Evolutionary conservation across 37 sponge, comb jelly and placozoan genomes (phyloP), one percentile per base, ranked within the genome.

Genomic region (Hormiphora californensis): DNA sequence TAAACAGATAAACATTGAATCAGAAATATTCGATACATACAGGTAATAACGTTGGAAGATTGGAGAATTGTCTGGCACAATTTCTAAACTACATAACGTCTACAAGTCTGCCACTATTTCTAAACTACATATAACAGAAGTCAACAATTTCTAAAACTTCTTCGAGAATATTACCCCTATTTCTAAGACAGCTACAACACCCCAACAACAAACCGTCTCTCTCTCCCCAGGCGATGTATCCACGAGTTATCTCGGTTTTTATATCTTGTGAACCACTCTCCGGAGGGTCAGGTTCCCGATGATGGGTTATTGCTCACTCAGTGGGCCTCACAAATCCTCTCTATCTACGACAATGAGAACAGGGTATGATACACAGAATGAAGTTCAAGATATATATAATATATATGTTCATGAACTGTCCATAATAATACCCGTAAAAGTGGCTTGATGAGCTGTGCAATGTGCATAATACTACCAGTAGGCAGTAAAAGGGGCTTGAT

Each of bases 161-260:
- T 12, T 46, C 12, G 51, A 46, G 51, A 46, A 15, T 12, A 15
- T 46, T 17, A n/a, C n/a, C n/a, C n/a, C n/a, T n/a, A n/a, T n/a
- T n/a, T n/a, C n/a, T n/a, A n/a, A n/a, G n/a, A n/a, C n/a, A n/a
- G n/a, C n/a, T n/a, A n/a, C n/a, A n/a, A n/a, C n/a, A n/a, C n/a
- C n/a, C n/a, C n/a, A n/a, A n/a, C n/a, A n/a, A n/a, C n/a, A n/a
- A n/a, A n/a, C n/a, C n/a, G n/a, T n/a, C n/a, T n/a, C n/a, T n/a
- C n/a, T n/a, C n/a, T n/a, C 51, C 12, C 27, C 67, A 73, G 81
- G 81, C 46, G 43, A 28, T 73, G 81, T 40, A 73, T 73, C 1
- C 81, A 73, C 46, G 81, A 73, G 81, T 40, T 73, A 2, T 73
- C 81, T 0, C 41, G 81, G 41, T 73, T 73, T 17, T 40, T 73